Conservation (phyloP, 2,888 invertebrate genomes). For the Trypoxylon attenuatum region DNA sequence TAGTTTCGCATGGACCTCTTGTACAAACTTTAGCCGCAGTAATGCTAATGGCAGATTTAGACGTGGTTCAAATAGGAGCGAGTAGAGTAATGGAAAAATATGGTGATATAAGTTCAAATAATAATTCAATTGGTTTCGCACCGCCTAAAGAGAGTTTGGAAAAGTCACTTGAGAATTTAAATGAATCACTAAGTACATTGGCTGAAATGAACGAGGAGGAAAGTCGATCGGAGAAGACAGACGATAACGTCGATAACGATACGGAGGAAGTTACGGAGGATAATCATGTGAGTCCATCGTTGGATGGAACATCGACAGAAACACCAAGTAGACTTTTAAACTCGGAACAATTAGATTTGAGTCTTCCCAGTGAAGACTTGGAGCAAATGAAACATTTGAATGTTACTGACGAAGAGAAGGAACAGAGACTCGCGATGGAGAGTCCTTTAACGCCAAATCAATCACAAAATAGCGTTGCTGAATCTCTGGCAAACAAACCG, state of each 20-base stretch:
- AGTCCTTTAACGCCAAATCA: constrained; percentile 55
- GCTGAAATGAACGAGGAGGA: constrained; percentile 38
- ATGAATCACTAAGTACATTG: constrained; percentile 48
- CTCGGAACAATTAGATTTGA: constrained; percentile 25
- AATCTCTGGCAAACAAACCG: constrained; percentile 80
- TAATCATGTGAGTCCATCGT: constrained; percentile 52
- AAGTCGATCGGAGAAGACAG: constrained; percentile 7
- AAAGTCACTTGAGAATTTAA: constrained; percentile 81
- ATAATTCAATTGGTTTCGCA: constrained; percentile 79
- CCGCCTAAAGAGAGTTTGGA: constrained; percentile 86
- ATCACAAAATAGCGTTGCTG: constrained; percentile 53
- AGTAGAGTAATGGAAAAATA: constrained; percentile 82
- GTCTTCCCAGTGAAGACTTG: constrained; percentile 35
- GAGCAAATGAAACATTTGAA: constrained; percentile 78
- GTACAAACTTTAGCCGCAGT: constrained; percentile 94
- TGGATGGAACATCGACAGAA: constrained; percentile 14
- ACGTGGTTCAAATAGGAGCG: constrained; percentile 82
- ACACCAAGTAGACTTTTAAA: constrained; percentile 24
- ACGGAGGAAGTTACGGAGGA: constrained; percentile 19
- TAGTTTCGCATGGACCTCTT: constrained; percentile 92
- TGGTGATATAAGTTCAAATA: constrained; percentile 72
- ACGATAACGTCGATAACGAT: constrained; percentile 16
- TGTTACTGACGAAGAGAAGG: constrained; percentile 96
- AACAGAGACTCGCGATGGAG: constrained; percentile 76
- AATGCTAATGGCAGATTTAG: constrained; percentile 88